A percentile compares a stretch with the other conserved stretches of the same genome.
Conservation (phyloP, 2,888 invertebrate species). For the Scaptomyza parva region DNA sequence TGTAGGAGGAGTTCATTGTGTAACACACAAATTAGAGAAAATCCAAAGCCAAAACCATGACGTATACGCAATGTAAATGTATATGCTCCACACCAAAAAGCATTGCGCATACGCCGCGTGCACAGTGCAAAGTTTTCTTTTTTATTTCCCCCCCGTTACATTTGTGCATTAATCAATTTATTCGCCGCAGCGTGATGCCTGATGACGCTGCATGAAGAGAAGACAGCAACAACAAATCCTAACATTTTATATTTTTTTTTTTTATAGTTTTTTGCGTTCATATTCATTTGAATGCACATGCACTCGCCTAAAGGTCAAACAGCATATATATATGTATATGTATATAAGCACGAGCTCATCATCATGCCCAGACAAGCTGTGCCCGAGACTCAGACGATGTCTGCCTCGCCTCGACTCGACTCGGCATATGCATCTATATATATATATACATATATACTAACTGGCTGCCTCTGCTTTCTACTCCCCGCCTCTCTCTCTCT, state of each 20-base stretch:
- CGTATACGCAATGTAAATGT: no score
- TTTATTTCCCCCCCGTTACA: no score
- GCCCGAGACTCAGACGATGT: slow-evolving; percentile 42
- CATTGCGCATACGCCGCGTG: no score
- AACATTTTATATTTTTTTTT: slow-evolving; percentile 18
- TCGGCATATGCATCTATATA: slow-evolving; percentile 7
- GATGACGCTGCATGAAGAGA: slow-evolving; percentile 42
- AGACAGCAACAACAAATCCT: slow-evolving; percentile 15
- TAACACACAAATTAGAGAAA: slow-evolving; percentile 23
- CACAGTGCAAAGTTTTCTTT: slow-evolving; percentile 8
- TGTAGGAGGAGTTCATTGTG: slow-evolving; percentile 26
- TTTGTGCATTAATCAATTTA: slow-evolving; percentile 65
- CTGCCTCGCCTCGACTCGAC: no score
- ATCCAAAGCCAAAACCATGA: slow-evolving; percentile 12
- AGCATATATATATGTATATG: no score
- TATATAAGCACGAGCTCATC: slow-evolving; percentile 52
- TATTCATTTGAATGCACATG: slow-evolving; percentile 56
- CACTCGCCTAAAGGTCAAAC: slow-evolving; percentile 74
- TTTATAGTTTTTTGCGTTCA: slow-evolving; percentile 4
- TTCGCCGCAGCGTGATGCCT: slow-evolving; percentile 44
- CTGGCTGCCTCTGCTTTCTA: slow-evolving; percentile 1
- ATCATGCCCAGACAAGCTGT: slow-evolving; percentile 53
- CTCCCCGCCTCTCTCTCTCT: neutral
- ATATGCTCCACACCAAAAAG: no score
- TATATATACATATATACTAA: neutral